Conservation (phyloP, 2,797 vertebrate genomes). For the Hyperoplus lanceolatus region DNA sequence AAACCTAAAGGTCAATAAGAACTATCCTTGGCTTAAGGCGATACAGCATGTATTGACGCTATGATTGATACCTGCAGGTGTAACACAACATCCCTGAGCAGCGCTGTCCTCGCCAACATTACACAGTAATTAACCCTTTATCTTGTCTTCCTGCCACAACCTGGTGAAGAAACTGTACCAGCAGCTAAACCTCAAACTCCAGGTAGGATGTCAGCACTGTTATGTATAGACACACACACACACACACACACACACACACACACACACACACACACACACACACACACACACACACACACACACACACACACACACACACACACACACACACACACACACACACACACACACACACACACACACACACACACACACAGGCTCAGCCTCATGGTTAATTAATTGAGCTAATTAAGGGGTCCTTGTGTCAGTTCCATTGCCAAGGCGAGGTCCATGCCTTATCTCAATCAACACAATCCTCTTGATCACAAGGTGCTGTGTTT, state of each 20-base stretch:
- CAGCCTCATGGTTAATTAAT: conserved; percentile 80
- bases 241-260: background rate
- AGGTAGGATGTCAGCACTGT: conserved; percentile 30
- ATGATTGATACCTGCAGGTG: conserved; percentile 13
- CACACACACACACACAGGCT: background rate
- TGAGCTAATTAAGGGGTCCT: conserved; percentile 81
- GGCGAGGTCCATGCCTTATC: conserved; percentile 79
- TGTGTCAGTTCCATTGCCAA: conserved; percentile 80
- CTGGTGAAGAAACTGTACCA: conserved; percentile 18
- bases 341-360: conserved; percentile 4
- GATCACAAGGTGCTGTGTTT: conserved; percentile 80
- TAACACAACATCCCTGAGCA: conserved; percentile 10
- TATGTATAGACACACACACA: background rate
- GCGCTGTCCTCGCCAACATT: conserved; percentile 4
- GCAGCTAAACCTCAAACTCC: conserved; percentile 54
- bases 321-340: background rate
- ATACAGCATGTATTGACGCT: conserved; percentile 18
- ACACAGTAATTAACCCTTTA: conserved; percentile 37
- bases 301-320: too few species aligned
- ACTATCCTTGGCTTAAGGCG: conserved; percentile 24
- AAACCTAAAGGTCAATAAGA: conserved; percentile 64
- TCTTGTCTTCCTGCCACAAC: conserved; percentile 48
- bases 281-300: background rate
- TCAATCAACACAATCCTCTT: conserved; percentile 78
- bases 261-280: background rate